Percentiles rank a stretch among this genome's conserved stretches.
Evolutionary conservation across 2,113 vertebrate species (phyloP).

Genomic region (Willisornis vidua): DNA sequence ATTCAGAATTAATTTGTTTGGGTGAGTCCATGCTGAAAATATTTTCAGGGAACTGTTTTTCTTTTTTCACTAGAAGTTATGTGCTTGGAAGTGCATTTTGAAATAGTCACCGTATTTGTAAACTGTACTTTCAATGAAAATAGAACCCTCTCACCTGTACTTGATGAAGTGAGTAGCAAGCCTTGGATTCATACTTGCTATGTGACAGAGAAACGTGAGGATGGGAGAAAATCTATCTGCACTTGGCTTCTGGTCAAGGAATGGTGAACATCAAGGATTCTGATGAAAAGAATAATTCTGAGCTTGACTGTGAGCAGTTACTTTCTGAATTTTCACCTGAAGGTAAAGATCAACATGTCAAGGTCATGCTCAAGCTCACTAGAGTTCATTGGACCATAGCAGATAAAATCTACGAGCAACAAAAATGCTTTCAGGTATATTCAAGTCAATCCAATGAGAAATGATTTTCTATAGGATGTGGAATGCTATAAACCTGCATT

Average conservation of each 20-base stretch:
- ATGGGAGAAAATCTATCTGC: background rate
- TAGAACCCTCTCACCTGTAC: background rate
- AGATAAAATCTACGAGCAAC: constrained; percentile 56
- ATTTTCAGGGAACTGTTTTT: background rate
- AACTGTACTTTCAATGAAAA: background rate
- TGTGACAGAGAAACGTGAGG: background rate
- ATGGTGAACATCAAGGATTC: constrained; percentile 38
- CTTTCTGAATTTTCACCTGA: constrained; percentile 69
- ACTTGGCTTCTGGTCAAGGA: constrained; percentile 32
- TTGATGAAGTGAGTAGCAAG: constrained; percentile 4
- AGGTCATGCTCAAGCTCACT: constrained; percentile 64
- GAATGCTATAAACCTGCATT: constrained; percentile 45
- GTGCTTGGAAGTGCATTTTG: background rate
- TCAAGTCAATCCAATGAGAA: constrained; percentile 67
- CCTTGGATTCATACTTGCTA: background rate
- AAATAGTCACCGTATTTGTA: background rate
- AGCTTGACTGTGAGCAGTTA: constrained; percentile 49
- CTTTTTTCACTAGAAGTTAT: background rate
- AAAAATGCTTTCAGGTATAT: constrained; percentile 74
- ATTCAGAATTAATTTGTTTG: background rate
- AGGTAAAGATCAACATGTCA: constrained; percentile 71
- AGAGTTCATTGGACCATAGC: constrained; percentile 62
- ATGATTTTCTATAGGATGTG: constrained; percentile 33
- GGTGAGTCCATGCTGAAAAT: background rate
- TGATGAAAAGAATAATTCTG: constrained; percentile 49